These are phyloP conservation scores for Chondrosia reniformis DNA, from an alignment of 37 sponge, comb jelly and placozoan species.

Conservation along the genomic window DNA sequence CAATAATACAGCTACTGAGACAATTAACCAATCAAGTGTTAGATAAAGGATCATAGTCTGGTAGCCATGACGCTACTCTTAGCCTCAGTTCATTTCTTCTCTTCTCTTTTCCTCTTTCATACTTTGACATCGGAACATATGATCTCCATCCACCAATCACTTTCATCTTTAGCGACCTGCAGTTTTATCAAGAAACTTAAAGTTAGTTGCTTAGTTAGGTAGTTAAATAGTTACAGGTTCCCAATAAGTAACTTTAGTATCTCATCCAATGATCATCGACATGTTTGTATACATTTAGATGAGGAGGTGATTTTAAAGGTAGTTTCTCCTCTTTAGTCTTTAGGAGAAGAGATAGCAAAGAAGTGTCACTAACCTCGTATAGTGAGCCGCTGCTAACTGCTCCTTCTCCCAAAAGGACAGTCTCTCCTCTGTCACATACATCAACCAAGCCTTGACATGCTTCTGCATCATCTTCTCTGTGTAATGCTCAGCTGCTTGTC, in stretches of 20 bases:
- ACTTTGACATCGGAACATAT: conserved; percentile 55
- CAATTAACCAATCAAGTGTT: background rate
- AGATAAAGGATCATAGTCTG: conserved; percentile 46
- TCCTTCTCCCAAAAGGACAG: conserved; percentile 46
- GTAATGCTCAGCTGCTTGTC: background rate
- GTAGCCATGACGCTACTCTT: conserved; percentile 72
- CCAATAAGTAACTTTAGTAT: too few species aligned
- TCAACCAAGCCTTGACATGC: conserved; percentile 40
- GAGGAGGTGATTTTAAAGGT: too few species aligned
- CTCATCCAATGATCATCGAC: too few species aligned
- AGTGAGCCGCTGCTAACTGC: conserved; percentile 33
- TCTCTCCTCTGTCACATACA: conserved; percentile 30
- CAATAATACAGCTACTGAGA: background rate
- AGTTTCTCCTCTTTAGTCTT: too few species aligned
- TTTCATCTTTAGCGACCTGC: conserved; percentile 31
- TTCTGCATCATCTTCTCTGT: background rate
- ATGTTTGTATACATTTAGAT: too few species aligned
- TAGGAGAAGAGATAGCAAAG: too few species aligned
- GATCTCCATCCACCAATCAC: conserved; percentile 40
- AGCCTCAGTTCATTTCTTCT: conserved; percentile 61
- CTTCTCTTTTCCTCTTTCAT: conserved; percentile 45
- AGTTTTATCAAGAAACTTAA: too few species aligned
- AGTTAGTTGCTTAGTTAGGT: too few species aligned
- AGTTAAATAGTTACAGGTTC: too few species aligned
- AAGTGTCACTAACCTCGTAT: conserved; percentile 30